Conservation (phyloP, 2,113 vertebrate genomes). For the Orcinus orca region DNA sequence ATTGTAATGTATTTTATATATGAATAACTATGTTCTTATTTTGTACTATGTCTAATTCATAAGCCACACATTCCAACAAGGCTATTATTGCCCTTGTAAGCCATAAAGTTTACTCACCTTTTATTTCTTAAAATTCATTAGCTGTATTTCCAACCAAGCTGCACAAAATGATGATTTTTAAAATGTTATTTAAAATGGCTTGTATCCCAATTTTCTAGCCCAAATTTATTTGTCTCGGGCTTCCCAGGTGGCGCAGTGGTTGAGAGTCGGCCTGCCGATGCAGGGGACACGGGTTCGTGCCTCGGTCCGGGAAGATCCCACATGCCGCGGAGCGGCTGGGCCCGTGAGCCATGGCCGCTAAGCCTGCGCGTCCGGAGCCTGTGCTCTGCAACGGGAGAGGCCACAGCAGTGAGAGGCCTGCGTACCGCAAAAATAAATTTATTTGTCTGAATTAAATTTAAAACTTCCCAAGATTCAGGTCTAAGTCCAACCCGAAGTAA, state of each 20-base stretch:
- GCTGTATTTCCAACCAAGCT: background rate
- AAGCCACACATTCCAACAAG: background rate
- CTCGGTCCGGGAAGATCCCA: too few relatives aligned
- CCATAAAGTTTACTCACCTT: background rate
- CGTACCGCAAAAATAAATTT: background rate
- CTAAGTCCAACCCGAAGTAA: background rate
- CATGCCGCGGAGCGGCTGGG: too few relatives aligned
- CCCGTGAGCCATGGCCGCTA: too few relatives aligned
- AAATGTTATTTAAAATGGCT: background rate
- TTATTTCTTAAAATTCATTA: background rate
- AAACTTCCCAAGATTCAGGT: constrained; percentile 16
- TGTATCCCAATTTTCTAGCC: background rate
- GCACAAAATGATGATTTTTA: constrained; percentile 1
- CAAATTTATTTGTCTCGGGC: background rate
- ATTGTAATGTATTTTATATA: background rate
- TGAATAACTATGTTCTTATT: background rate
- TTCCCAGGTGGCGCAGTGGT: too few relatives aligned
- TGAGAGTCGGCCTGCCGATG: too few relatives aligned
- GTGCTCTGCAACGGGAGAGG: too few relatives aligned
- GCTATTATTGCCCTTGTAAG: background rate
- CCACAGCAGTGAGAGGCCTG: too few relatives aligned
- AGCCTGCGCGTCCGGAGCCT: too few relatives aligned
- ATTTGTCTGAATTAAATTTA: background rate
- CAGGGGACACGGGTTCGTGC: too few relatives aligned
- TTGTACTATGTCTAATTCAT: background rate